These are phyloP conservation scores for Antheraea assamensis DNA, from an alignment of 2,888 invertebrate species.

Conservation along the genomic window DNA sequence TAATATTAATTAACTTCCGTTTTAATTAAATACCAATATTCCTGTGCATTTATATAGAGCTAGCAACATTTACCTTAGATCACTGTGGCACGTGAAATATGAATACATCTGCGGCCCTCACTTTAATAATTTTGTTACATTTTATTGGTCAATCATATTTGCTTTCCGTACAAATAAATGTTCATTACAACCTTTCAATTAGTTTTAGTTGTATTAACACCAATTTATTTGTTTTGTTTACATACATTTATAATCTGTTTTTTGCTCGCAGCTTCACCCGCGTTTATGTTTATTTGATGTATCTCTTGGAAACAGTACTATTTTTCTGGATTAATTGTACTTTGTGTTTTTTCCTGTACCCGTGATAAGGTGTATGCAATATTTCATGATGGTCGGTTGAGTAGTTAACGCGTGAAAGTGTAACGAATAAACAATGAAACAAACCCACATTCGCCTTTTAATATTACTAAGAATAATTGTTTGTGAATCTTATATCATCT, in stretches of 20 bases:
- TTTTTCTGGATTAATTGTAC: too few species aligned
- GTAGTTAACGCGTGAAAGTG: too few species aligned
- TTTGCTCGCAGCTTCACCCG: too few species aligned
- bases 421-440: too few species aligned
- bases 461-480: too few species aligned
- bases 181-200: neutral
- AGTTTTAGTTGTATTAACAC: neutral
- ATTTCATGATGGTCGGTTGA: too few species aligned
- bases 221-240: neutral
- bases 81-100: constrained; percentile 9
- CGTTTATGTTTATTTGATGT: too few species aligned
- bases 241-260: neutral
- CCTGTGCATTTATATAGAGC: neutral
- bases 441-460: too few species aligned
- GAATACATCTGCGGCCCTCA: constrained; percentile 27
- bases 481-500: too few species aligned
- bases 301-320: too few species aligned
- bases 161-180: constrained; percentile 33
- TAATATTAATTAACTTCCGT: neutral
- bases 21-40: neutral
- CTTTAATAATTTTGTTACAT: constrained; percentile 45
- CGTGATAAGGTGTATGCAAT: too few species aligned
- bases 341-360: too few species aligned
- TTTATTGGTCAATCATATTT: constrained; percentile 47
- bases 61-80: neutral